Conservation (phyloP, 2,888 invertebrate genomes). For the Drosophila hamatofila region DNA sequence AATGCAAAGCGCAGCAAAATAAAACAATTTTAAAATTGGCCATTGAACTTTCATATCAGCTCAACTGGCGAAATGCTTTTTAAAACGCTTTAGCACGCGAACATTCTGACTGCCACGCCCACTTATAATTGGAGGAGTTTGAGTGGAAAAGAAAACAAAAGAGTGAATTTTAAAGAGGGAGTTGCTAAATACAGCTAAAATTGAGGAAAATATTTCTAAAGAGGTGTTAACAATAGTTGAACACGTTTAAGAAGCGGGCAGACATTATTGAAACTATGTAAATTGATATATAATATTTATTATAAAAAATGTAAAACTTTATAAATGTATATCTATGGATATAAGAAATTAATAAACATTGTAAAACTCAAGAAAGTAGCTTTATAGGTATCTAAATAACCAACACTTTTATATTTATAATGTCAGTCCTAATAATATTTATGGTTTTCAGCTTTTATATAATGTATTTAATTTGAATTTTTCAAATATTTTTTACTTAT, state of each 20-base stretch:
- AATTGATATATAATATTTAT: neutral
- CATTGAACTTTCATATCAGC: slow-evolving; percentile 74
- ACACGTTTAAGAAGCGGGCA: neutral
- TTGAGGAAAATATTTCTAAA: neutral
- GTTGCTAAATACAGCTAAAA: slow-evolving; percentile 3
- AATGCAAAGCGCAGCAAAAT: slow-evolving; percentile 47
- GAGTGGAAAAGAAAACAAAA: slow-evolving; percentile 14
- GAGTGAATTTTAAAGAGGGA: neutral
- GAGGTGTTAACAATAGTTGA: neutral
- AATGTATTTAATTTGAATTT: neutral
- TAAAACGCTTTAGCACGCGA: slow-evolving; percentile 69
- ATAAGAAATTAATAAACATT: neutral
- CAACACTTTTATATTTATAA: too few relatives aligned
- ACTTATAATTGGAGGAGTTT: slow-evolving; percentile 45
- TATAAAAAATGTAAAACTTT: too few relatives aligned
- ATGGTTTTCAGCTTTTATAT: too few relatives aligned
- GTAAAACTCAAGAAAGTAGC: neutral
- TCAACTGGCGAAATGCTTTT: slow-evolving; percentile 39
- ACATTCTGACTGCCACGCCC: slow-evolving; percentile 53
- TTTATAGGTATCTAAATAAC: too few relatives aligned
- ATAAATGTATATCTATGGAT: too few relatives aligned
- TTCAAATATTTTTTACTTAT: neutral
- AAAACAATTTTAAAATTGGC: slow-evolving; percentile 59
- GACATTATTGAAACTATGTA: neutral
- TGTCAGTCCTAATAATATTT: too few relatives aligned